Evolutionary conservation across 2,797 vertebrate species (phyloP).

Genomic region (Anguilla pacifica): DNA sequence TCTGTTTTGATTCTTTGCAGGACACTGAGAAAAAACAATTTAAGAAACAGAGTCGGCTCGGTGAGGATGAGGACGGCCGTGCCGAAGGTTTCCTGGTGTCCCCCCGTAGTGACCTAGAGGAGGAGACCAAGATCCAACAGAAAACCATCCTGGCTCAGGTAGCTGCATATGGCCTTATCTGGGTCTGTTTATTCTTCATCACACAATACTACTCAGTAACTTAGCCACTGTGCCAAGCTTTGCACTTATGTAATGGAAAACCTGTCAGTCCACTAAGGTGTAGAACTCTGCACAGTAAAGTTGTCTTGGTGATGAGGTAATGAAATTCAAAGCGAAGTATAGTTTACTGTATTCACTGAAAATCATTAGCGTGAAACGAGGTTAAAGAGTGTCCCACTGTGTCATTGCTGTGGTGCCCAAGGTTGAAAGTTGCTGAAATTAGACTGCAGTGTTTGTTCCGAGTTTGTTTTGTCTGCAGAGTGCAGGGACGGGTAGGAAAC

Average conservation of each 20-base stretch:
- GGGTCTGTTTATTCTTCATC: neutral
- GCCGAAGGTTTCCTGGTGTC: neutral
- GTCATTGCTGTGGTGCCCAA: neutral
- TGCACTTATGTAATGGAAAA: neutral
- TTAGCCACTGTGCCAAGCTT: neutral
- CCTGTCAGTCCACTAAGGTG: neutral
- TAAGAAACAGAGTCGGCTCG: slow-evolving; percentile 1
- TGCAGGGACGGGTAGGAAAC: neutral
- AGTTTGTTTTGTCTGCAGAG: too few species aligned
- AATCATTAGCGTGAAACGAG: neutral
- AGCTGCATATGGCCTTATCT: neutral
- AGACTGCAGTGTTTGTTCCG: neutral
- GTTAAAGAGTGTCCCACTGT: too few species aligned
- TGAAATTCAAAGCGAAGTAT: neutral
- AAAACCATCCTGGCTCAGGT: slow-evolving; percentile 53
- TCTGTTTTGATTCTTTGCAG: slow-evolving; percentile 41
- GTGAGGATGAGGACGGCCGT: neutral
- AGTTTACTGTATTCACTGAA: neutral
- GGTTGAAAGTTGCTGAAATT: neutral
- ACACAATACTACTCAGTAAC: neutral
- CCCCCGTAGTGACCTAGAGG: slow-evolving; percentile 28
- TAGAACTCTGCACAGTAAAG: neutral
- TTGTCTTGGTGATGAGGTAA: neutral
- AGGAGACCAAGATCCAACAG: slow-evolving; percentile 37
- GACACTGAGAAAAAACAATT: slow-evolving; percentile 31